Base-by-base conservation (phyloP, 2,113 vertebrate genomes). In the Axis porcinus region DNA sequence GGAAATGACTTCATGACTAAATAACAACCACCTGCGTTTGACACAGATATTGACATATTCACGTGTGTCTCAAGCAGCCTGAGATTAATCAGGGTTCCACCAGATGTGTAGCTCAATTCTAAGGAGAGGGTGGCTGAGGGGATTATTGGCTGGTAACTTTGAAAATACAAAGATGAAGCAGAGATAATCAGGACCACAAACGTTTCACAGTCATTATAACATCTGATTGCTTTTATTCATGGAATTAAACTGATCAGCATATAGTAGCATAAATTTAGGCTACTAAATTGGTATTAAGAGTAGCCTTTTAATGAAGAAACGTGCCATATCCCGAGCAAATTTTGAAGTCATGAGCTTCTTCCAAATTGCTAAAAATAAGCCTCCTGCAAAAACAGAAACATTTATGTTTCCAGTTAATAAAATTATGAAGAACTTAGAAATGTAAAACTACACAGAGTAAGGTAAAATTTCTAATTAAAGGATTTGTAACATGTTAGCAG, bases 311-410 rank as follows among this genome's bases (percentile, higher is more conserved):
- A 60, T 36, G 27, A 93, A 1, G 19, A 50, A 21, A 5, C 0
- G 2, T 86, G 12, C 82, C 0, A 12, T 1, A 9, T 13, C 7
- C 30, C 0, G 3, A 74, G 0, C 2, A 45, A 21, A 1, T 43
- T 82, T 3, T 93, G 45, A 76, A 28, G 6, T 43, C 79, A 85
- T 23, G 19, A 1, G 3, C 3, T 6, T 36, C 28, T 92, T 95
- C 62, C 90, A 93, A 52, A 17, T 6, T 40, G 3, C 43, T 25
- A 89, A 57, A 50, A 95, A 89, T 3, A 0, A 5, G 21, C 58
- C 81, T 90, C 43, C 70, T 95, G 21, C 23, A 27, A 93, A 93
- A 82, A 81, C 23, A 86, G 19, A 28, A 89, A 52, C 4, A 47
- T 89, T 86, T 36, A 45, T 84, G 4, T 30, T 62, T 76, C 13